phyloP scores from a whole-genome alignment of 2,888 invertebrate species.

The Andrena bicolor region DNA sequence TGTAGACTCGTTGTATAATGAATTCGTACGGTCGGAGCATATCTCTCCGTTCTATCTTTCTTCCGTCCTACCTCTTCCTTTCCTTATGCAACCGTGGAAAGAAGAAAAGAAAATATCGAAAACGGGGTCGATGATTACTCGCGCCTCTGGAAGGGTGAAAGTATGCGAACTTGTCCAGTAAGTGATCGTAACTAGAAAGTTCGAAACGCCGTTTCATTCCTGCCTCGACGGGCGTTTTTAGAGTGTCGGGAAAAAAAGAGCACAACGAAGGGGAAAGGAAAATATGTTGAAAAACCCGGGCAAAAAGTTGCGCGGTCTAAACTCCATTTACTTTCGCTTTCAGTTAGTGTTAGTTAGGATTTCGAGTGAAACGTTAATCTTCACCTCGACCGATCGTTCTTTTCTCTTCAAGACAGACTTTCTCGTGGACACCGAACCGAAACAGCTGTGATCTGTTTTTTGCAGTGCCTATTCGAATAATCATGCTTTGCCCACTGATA shows the following conservation, averaged over 20 bases:
- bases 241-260: background rate
- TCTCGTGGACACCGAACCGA: background rate
- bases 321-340: background rate
- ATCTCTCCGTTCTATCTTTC: constrained; percentile 3
- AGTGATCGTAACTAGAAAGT: constrained; percentile 52
- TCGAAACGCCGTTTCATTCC: constrained; percentile 29
- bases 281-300: background rate
- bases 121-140: background rate
- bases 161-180: constrained; percentile 64
- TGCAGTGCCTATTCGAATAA: background rate
- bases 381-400: no score
- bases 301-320: background rate
- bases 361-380: no score
- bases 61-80: background rate
- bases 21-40: background rate
- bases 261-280: background rate
- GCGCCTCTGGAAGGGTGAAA: constrained; percentile 46
- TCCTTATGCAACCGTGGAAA: background rate
- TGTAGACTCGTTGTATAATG: constrained; percentile 5
- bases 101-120: background rate
- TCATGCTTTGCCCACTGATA: constrained; percentile 65
- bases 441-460: background rate
- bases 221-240: background rate
- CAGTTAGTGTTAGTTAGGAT: no score
- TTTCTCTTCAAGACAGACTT: no score